Evolutionary conservation across 2,797 vertebrate species (phyloP).

Genomic region (Threskiornis aethiopicus): DNA sequence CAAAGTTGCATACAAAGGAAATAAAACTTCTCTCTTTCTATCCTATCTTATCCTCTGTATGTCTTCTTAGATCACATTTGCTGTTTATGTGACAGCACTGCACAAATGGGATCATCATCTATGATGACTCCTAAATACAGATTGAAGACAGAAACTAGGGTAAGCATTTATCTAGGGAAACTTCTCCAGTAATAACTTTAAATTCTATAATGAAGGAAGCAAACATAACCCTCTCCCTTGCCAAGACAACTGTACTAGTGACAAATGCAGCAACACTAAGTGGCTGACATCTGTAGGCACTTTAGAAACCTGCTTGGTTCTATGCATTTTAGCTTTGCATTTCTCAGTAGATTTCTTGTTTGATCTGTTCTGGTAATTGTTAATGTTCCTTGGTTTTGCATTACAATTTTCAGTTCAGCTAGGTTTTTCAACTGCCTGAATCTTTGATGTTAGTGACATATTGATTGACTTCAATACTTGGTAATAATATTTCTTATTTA

Average conservation of each 20-base stretch:
- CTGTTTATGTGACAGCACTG: neutral
- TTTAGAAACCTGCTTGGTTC: conserved; percentile 13
- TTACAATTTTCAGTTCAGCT: neutral
- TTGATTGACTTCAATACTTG: conserved; percentile 10
- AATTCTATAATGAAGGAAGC: conserved; percentile 45
- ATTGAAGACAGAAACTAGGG: conserved; percentile 16
- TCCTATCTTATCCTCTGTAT: neutral
- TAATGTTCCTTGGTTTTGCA: neutral
- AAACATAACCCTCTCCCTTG: conserved; percentile 17
- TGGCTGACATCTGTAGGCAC: neutral
- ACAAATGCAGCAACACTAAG: conserved; percentile 3
- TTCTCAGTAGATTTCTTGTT: conserved; percentile 11
- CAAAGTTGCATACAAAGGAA: neutral
- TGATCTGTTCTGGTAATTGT: conserved; percentile 30
- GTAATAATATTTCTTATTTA: neutral
- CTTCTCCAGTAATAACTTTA: conserved; percentile 34
- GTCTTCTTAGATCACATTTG: neutral
- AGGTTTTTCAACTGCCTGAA: conserved; percentile 5
- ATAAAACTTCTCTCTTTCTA: neutral
- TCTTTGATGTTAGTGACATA: neutral
- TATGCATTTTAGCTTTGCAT: neutral
- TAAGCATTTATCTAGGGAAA: conserved; percentile 33
- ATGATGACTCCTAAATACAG: neutral
- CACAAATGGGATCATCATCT: neutral
- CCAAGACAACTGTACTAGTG: conserved; percentile 4